phyloP scores from a whole-genome alignment of 2,888 invertebrate genomes.

The Nomada fucata region DNA sequence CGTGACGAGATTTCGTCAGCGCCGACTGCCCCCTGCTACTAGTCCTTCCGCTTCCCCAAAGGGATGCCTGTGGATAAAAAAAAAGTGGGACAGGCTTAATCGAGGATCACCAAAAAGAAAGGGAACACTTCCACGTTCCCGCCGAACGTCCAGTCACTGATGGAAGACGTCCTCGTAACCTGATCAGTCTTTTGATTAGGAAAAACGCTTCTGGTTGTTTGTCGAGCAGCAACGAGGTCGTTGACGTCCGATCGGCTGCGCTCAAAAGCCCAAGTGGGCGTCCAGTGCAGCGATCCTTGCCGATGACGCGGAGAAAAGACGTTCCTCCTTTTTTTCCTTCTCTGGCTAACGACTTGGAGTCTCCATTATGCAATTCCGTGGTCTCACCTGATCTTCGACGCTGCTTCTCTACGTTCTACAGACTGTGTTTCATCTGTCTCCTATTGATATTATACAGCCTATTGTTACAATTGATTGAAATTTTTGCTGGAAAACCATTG shows the following conservation, averaged over 20 bases:
- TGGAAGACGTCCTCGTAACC: background rate
- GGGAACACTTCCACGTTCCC: conserved; percentile 36
- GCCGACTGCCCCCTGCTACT: conserved; percentile 26
- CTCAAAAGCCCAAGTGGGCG: conserved; percentile 69
- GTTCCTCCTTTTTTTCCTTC: conserved; percentile 40
- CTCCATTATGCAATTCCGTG: conserved; percentile 60
- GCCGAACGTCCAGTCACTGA: conserved; percentile 11
- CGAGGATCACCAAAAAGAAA: background rate
- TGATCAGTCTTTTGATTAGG: conserved; percentile 36
- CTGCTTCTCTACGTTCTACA: background rate
- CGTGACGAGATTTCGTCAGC: conserved; percentile 60
- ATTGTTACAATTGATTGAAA: no score
- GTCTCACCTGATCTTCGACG: conserved; percentile 33
- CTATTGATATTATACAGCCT: no score
- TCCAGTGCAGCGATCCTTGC: conserved; percentile 60
- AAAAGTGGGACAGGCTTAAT: conserved; percentile 31
- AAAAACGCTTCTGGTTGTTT: conserved; percentile 56
- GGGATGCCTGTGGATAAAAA: background rate
- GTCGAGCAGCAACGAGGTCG: conserved; percentile 65
- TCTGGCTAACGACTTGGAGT: conserved; percentile 52
- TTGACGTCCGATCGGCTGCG: conserved; percentile 67
- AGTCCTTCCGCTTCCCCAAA: conserved; percentile 15
- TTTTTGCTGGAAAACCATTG: background rate
- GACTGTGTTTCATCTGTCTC: background rate
- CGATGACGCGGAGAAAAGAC: conserved; percentile 61